Base-by-base conservation (phyloP, 2,888 invertebrate genomes). In the Steinernema hermaphroditum region DNA sequence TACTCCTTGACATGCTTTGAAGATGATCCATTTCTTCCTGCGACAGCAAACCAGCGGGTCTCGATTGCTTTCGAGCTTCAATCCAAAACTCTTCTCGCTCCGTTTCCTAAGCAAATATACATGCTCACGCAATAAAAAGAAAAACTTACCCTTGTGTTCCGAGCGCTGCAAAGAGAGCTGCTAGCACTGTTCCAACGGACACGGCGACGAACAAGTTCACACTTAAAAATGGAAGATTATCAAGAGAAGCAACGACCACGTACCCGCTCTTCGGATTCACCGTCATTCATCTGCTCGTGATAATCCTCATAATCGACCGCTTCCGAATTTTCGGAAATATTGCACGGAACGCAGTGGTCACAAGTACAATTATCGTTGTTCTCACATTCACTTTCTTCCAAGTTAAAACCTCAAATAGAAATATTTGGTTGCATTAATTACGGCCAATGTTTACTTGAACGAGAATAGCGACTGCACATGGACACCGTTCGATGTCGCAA, bases 1-100 rank as follows among this genome's bases (percentile, higher is more conserved):
- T 72, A 27, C 44, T 62, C 14, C 68, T 22, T 22, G 62, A 43
- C 34, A 70, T 44, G 41, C 43, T 44, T 9, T 41, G 81, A 24
- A 87, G 82, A 69, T 87, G 78, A 75, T 88, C 87, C 70, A 88
- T 82, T 79, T 89, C 89, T 44, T 85, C 57, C n/a, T 71, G 73
- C 16, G 77, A 74, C 0, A 80, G 32, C 49, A 81, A 76, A 41
- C 83, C 80, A 4, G 83, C 80, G 0, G 84, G 84, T 6, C 81
- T 75, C 4, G 81, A 81, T 69, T 80, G 78, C 71, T 83, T 83
- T 44, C 82, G 73, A 32, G 75, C 74, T 57, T 74, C 78, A 16
- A 70, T 73, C 82, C 81, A 83, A 73, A 73, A 84, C 24, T 80
- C 80, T 46, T 83, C 82, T 24, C 75, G 62, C 72, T 84, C 84